Base-by-base conservation (phyloP, 2,888 invertebrate genomes). In the Ormyrus pomaceus region DNA sequence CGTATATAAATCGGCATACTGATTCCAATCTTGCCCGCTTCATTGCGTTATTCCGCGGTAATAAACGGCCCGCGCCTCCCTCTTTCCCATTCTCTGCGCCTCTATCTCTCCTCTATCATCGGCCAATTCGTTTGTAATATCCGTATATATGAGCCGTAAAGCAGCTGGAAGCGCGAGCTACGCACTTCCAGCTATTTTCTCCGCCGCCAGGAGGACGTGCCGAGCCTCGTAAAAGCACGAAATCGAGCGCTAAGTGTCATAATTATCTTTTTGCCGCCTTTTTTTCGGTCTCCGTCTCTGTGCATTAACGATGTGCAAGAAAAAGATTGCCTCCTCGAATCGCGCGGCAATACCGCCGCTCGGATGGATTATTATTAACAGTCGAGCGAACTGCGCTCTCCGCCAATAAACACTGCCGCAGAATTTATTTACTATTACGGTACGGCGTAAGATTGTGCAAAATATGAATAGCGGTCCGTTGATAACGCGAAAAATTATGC, bases 11-110 rank as follows among this genome's bases (percentile, higher is more conserved):
- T 77, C 69, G 75, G 53, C 55, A 61, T 10, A 9, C 55, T 2
- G 76, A 77, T 77, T 56, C 62, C 68, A 70, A 77, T 77, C 76
- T 77, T 13, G 55, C n/a, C n/a, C n/a, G 13, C 65, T 55, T 50
- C 34, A 53, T 59, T 34, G 61, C 59, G 68, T 61, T 76, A 72
- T 72, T 72, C 62, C 46, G 59, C 53, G 61, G 73, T 74, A 70
- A 70, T 69, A 70, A 77, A 70, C 69, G 76, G 48, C 45, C 9
- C n/a, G 75, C 53, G 53, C 9, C n/a, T 64, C n/a, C 10, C 34
- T 46, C 19, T 62, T n/a, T 65, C 51, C 9, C 34, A 48, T 46
- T 34, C 56, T 48, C 50, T 19, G 34, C 65, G 5, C 51, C 55
- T 3, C 51, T 58, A 61, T 56, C 64, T 46, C 50, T 56, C 8